Percentiles rank a stretch among this genome's conserved stretches.
Conservation (phyloP, 1,140 invertebrate genomes). For the Mizuhopecten yessoensis region DNA sequence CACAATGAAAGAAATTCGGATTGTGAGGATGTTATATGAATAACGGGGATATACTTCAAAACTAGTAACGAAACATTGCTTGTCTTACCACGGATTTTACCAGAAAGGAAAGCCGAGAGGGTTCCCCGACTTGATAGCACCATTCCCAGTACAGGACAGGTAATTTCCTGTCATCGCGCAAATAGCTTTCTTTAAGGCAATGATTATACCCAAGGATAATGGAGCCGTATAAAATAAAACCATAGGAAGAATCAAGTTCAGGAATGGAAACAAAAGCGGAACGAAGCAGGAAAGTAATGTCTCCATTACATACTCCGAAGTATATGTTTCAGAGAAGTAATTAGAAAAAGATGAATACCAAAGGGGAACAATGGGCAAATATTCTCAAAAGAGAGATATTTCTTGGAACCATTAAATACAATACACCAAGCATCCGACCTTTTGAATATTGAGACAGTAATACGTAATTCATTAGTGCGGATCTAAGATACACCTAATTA, state of each 20-base stretch:
- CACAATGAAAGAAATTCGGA: too few relatives aligned
- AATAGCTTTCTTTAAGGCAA: constrained; percentile 32
- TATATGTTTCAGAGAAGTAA: constrained; percentile 18
- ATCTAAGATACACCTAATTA: neutral
- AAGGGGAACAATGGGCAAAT: neutral
- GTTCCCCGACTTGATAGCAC: neutral
- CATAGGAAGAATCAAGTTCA: neutral
- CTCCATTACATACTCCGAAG: neutral
- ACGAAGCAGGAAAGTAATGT: neutral
- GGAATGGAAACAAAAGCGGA: constrained; percentile 18
- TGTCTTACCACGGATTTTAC: neutral
- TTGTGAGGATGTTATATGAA: neutral
- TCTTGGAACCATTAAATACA: neutral
- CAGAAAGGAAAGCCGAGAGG: neutral
- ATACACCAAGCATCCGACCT: neutral
- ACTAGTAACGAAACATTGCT: neutral
- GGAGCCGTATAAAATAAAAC: neutral
- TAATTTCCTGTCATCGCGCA: constrained; percentile 26
- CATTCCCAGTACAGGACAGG: neutral
- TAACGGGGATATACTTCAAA: neutral
- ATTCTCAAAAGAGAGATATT: neutral
- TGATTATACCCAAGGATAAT: constrained; percentile 26
- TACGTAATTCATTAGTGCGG: neutral
- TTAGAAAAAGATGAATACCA: neutral
- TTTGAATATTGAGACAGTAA: neutral